These are phyloP conservation scores for Etheostoma cragini DNA, from an alignment of 2,113 vertebrate species.

Conservation along the genomic window DNA sequence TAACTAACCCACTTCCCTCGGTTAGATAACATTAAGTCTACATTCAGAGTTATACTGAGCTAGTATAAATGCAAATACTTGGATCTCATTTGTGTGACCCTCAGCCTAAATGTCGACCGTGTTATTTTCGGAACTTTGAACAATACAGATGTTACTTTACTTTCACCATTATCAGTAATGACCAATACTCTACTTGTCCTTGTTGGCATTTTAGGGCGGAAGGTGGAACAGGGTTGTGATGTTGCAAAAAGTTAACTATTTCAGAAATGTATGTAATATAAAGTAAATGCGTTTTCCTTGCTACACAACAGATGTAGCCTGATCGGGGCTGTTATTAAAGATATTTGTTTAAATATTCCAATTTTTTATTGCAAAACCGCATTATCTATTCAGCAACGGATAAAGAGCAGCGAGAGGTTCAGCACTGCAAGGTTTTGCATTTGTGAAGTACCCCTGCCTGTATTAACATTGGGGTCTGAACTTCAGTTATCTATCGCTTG, in stretches of 20 bases:
- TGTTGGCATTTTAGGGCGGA: neutral
- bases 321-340: neutral
- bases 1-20: neutral
- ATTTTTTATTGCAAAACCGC: neutral
- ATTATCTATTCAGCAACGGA: no score
- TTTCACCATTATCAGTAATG: neutral
- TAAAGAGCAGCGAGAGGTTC: no score
- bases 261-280: neutral
- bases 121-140: neutral
- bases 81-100: neutral
- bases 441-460: no score
- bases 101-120: neutral
- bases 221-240: neutral
- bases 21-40: slow-evolving; percentile 47
- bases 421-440: neutral
- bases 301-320: neutral
- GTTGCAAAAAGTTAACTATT: neutral
- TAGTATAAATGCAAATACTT: slow-evolving; percentile 59
- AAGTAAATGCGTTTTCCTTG: neutral
- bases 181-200: neutral
- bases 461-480: no score
- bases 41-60: slow-evolving; percentile 4
- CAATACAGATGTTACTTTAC: neutral
- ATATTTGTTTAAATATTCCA: no score
- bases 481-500: no score